A percentile compares a stretch with the other conserved stretches of the same genome.
phyloP scores from a whole-genome alignment of 2,113 vertebrate genomes.

The Monopterus albus region DNA sequence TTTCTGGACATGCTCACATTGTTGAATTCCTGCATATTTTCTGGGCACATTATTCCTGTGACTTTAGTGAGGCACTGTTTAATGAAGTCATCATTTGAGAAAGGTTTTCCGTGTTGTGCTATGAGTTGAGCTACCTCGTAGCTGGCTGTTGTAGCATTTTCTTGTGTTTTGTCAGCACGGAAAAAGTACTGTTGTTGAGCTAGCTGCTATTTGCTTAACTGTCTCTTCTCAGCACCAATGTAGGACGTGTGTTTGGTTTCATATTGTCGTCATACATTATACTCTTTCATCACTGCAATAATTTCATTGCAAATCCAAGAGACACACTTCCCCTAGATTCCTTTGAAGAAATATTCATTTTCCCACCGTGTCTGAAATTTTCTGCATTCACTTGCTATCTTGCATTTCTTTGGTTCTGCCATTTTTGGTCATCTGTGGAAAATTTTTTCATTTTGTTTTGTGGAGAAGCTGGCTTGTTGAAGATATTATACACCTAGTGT shows the following conservation, averaged over 20 bases:
- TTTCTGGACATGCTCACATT: no score
- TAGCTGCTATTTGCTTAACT: no score
- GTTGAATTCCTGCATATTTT: no score
- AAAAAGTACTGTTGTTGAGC: no score
- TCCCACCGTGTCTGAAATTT: neutral
- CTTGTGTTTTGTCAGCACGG: no score
- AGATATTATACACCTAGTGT: neutral
- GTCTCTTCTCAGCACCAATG: no score
- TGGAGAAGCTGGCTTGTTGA: neutral
- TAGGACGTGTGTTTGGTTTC: constrained; percentile 4
- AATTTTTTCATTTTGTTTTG: neutral
- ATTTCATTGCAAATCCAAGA: constrained; percentile 13
- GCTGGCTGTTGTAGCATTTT: no score
- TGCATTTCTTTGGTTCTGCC: neutral
- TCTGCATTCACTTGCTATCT: constrained; percentile 1
- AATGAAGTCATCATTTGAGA: no score
- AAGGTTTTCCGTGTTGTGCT: no score
- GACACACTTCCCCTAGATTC: constrained; percentile 8
- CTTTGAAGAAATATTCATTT: constrained; percentile 16
- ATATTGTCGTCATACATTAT: neutral
- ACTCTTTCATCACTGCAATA: constrained; percentile 6
- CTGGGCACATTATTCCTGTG: no score
- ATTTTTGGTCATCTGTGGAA: neutral
- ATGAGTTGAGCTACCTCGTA: no score
- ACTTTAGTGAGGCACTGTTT: no score